Percentiles rank a stretch among this genome's conserved stretches.
Evolutionary conservation across 2,888 invertebrate genomes (phyloP).

Genomic region (Drosophila yooni): DNA sequence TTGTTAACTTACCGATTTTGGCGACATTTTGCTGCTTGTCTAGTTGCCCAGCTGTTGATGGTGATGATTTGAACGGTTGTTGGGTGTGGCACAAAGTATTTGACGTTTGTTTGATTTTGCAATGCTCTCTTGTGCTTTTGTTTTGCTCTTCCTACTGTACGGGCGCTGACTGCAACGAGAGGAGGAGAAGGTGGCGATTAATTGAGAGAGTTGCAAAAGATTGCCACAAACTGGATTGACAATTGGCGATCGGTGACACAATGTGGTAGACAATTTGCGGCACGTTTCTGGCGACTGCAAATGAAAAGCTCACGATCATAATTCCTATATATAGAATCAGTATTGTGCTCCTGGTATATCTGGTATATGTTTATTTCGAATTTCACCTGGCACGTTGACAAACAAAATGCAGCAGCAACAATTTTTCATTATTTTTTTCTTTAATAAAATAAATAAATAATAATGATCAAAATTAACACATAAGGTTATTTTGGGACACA

Average conservation of each 20-base stretch:
- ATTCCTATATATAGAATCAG: not conserved
- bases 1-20: slow-evolving; percentile 87
- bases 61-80: slow-evolving; percentile 27
- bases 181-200: not conserved
- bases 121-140: slow-evolving; percentile 15
- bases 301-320: slow-evolving; percentile 1
- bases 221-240: not conserved
- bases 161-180: not conserved
- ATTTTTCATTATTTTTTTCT: not conserved
- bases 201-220: not conserved
- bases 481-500: slow-evolving; percentile 9
- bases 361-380: not conserved
- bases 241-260: not conserved
- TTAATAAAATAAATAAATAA: slow-evolving; percentile 10
- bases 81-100: slow-evolving; percentile 36
- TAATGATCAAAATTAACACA: not conserved
- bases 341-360: not conserved
- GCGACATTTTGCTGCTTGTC: slow-evolving; percentile 86
- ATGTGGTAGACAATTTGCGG: not conserved
- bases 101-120: slow-evolving; percentile 1
- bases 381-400: slow-evolving; percentile 11
- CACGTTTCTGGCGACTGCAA: not conserved
- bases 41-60: slow-evolving; percentile 47
- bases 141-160: not conserved
- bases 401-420: slow-evolving; percentile 1